Base-by-base conservation (phyloP, 2,113 vertebrate genomes). In the Paradoxurus hermaphroditus region DNA sequence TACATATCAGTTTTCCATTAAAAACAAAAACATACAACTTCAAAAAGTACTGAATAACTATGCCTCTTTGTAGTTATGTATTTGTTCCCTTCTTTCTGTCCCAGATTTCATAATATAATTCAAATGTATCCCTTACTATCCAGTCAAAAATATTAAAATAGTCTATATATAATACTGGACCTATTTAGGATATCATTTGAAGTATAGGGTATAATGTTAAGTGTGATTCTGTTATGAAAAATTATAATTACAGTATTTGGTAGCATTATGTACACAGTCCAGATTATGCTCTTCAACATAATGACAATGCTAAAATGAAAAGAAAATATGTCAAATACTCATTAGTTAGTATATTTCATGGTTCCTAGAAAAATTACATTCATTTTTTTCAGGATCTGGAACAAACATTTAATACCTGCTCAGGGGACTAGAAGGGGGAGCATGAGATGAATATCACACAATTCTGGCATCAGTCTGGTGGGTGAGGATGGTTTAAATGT, bases 101-200 rank as follows among this genome's bases (percentile, higher is more conserved):
- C 68, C n/a, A 86, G 75, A 81, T 63, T 78, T 70, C 46, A 73
- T 65, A 51, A 75, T 29, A 65, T 51, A 87, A 86, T 73, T 94
- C 14, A 94, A 63, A 67, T 68, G 41, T 56, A 83, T 41, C 27
- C 13, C 23, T 75, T 68, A 44, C 53, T 92, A 27, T 72, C 29
- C 44, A 86, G 21, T 72, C 67, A 79, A 96, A 97, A 41, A 75
- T 93, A n/a, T 51, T 46, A 88, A 89, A 93, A 53, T 15, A 92
- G 8, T 41, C 4, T 34, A 51, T 62, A 53, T 2, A 65, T 44
- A 86, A 90, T 84, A 86, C 46, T 86, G 1, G 34, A 36, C 11
- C 49, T 34, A 27, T 81, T 89, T 44, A 95, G 62, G 4, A 65
- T 85, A 53, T 53, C 72, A 7, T 70, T 62, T 82, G n/a, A 15